Percentiles rank a stretch among this genome's conserved stretches.
phyloP scores from a whole-genome alignment of 2,888 invertebrate species.

The Molorchus minor region DNA sequence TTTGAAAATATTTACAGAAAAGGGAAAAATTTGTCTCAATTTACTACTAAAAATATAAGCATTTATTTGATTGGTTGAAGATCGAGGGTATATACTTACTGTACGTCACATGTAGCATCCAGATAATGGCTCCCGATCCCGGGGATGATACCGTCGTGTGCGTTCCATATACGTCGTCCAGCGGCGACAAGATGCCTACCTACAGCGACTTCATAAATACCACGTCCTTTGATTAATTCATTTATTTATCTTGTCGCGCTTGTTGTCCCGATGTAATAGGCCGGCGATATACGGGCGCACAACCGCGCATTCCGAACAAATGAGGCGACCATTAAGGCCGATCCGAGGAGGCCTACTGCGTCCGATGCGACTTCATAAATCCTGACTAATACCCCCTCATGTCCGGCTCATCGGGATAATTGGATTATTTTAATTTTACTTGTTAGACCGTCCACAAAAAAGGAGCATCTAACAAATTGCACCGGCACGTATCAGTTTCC shows the following conservation, averaged over 20 bases:
- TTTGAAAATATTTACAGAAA: no score
- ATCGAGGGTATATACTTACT: no score
- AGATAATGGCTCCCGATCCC: no score
- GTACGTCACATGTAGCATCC: no score
- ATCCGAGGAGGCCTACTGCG: slow-evolving; percentile 42
- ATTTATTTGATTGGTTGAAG: no score
- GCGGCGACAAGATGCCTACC: slow-evolving; percentile 46
- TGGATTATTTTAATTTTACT: slow-evolving; percentile 51
- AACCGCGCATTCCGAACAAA: slow-evolving; percentile 48
- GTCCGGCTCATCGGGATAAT: slow-evolving; percentile 50
- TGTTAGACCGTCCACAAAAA: slow-evolving; percentile 31
- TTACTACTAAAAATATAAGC: no score
- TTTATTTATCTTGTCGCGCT: slow-evolving; percentile 52
- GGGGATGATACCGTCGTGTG: slow-evolving; percentile 34
- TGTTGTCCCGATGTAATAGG: slow-evolving; percentile 43
- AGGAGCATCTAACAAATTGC: slow-evolving; percentile 29
- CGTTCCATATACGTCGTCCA: slow-evolving; percentile 34
- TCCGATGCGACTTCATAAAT: slow-evolving; percentile 46
- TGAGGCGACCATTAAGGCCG: slow-evolving; percentile 49
- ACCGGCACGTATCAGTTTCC: slow-evolving; percentile 23
- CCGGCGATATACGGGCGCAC: slow-evolving; percentile 36
- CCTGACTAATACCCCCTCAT: slow-evolving; percentile 46
- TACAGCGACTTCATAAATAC: slow-evolving; percentile 46
- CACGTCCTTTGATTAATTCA: slow-evolving; percentile 50
- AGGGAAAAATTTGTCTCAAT: no score